A percentile compares a stretch with the other conserved stretches of the same genome.
Conservation (phyloP, 2,888 invertebrate genomes). For the Drosophila formosana region DNA sequence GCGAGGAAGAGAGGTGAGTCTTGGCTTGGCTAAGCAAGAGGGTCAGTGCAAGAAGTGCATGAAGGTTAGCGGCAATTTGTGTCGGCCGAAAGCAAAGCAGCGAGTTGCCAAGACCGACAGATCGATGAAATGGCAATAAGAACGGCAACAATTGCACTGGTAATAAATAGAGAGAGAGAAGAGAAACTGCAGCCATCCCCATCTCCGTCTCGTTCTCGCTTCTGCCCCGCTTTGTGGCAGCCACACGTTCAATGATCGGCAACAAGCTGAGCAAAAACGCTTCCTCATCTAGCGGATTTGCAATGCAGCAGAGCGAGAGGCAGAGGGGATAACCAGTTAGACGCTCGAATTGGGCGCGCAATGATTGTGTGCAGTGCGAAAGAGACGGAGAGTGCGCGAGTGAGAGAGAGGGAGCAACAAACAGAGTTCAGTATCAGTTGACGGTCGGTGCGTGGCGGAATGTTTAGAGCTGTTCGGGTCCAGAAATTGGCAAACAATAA, state of each 20-base stretch:
- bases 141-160: constrained; percentile 64
- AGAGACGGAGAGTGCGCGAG: constrained; percentile 5
- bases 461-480: constrained; percentile 71
- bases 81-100: constrained; percentile 68
- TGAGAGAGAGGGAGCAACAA: constrained; percentile 10
- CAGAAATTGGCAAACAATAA: constrained; percentile 81
- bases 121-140: constrained; percentile 65
- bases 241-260: constrained; percentile 72
- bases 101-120: constrained; percentile 39
- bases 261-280: constrained; percentile 78
- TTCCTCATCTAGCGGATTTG: constrained; percentile 79
- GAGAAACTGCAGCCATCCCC: constrained; percentile 53
- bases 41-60: constrained; percentile 69
- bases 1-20: neutral
- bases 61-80: constrained; percentile 79
- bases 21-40: constrained; percentile 64
- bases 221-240: neutral
- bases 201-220: too few species aligned
- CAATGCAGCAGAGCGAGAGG: constrained; percentile 51
- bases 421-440: constrained; percentile 55
- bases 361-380: constrained; percentile 3
- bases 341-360: constrained; percentile 48
- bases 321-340: constrained; percentile 65
- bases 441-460: constrained; percentile 76
- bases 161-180: constrained; percentile 68